Conservation (phyloP, 2,888 invertebrate genomes). For the Drosophila barbarae region DNA sequence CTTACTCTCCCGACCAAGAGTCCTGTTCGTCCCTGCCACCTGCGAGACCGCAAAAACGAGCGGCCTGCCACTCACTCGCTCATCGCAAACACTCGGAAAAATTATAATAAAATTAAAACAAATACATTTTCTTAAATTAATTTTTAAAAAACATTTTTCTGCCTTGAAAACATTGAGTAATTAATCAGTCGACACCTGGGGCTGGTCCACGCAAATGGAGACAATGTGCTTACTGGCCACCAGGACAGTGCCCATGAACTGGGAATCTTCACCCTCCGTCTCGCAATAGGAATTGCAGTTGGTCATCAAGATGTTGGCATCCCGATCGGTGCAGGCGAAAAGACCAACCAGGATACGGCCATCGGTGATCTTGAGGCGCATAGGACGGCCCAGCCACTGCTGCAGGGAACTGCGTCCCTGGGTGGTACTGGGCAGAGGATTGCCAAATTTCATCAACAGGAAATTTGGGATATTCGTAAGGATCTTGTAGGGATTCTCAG, state of each 20-base stretch:
- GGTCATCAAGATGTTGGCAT: background rate
- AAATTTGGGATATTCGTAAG: background rate
- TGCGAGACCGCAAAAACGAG: constrained; percentile 36
- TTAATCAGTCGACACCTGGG: background rate
- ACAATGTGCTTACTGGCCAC: background rate
- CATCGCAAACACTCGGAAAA: constrained; percentile 1
- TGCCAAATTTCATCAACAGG: background rate
- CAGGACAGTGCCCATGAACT: background rate
- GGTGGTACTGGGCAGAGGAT: background rate
- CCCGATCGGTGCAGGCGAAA: background rate
- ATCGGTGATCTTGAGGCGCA: background rate
- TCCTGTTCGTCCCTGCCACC: constrained; percentile 13
- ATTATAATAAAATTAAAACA: background rate
- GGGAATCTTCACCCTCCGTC: background rate
- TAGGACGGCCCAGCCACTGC: background rate
- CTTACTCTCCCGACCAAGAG: constrained; percentile 17
- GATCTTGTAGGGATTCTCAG: background rate
- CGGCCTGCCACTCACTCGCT: constrained; percentile 21
- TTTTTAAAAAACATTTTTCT: no score
- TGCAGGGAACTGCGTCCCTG: background rate
- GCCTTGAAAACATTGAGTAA: background rate
- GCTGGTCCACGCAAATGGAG: background rate
- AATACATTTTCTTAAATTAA: no score
- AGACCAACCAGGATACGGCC: background rate
- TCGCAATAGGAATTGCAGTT: background rate